Base-by-base conservation (phyloP, 2,113 vertebrate species). In the Enhydra lutris region DNA sequence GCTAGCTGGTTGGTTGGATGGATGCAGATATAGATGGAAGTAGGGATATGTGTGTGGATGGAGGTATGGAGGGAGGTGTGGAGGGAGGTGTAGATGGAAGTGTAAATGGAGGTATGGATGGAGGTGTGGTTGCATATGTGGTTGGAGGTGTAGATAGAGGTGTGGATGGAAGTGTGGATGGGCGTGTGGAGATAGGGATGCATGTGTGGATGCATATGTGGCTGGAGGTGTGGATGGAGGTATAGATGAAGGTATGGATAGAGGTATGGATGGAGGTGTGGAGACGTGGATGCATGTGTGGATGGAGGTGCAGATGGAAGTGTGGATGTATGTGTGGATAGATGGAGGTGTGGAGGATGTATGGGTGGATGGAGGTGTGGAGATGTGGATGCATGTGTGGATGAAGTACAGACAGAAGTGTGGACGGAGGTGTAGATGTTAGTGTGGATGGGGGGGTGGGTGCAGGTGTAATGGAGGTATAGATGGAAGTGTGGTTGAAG, bases 31-130 rank as follows among this genome's bases (percentile, higher is more conserved):
- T 55, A 29, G 24, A 24, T 61, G 39, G 23, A 18, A 6, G 12
- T 9, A 1, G 31, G 7, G 3, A 1, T 23, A 2, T 0, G 4
- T 21, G 5, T 0, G 3, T n/a, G 36, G 61, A 63, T 31, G 61
- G 10, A 63, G 4, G 59, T 12, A 9, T 61, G 59, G 59, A 29
- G 4, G 11, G 59, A 61, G 11, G 59, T 26, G 24, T 61, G 9
- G 59, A 61, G 23, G 59, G 21, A 61, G 8, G 59, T 4, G 59
- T 61, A 8, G 23, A 26, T 11, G 24, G 9, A 61, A 23, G 23
- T 61, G 59, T 61, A 23, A 0, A 61, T 61, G 24, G 9, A 61
- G 1, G 59, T 26, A 3, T 42, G 67, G 17, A 10, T 69, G 67
- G 3, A 69, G 7, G 7, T n/a, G 34, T n/a, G 34, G 14, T n/a